Percentiles rank a stretch among this genome's conserved stretches.
Evolutionary conservation across 2,113 vertebrate species (phyloP).

Genomic region (Dipodomys spectabilis): DNA sequence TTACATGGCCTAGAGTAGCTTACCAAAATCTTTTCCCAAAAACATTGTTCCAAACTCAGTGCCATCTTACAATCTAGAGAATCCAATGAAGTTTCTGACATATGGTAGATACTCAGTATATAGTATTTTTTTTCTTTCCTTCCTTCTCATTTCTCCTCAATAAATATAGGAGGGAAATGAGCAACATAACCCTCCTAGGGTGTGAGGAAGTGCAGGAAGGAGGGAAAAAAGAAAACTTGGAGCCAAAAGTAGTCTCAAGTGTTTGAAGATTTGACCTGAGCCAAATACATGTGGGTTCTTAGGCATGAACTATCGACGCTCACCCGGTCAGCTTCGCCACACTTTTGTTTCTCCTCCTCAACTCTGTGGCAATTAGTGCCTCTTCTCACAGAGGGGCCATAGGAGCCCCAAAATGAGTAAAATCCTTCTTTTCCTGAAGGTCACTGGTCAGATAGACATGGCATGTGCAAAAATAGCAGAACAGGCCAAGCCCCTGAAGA

Average conservation of each 20-base stretch:
- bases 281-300: neutral
- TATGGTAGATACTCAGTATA: neutral
- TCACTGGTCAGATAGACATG: neutral
- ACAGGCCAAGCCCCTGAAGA: neutral
- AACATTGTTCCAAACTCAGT: slow-evolving; percentile 15
- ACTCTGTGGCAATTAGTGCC: neutral
- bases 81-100: neutral
- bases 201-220: neutral
- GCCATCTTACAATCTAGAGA: neutral
- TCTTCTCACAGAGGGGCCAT: neutral
- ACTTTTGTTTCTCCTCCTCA: neutral
- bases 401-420: neutral
- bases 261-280: neutral
- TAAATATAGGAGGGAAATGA: neutral
- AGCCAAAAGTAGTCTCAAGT: neutral
- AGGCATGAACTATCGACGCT: neutral
- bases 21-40: neutral
- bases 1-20: neutral
- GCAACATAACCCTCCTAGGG: neutral
- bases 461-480: neutral
- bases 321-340: neutral
- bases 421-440: neutral
- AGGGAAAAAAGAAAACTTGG: neutral
- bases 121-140: neutral
- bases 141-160: neutral